phyloP scores from a whole-genome alignment of 2,888 invertebrate species.

The Liodrosophila aerea region DNA sequence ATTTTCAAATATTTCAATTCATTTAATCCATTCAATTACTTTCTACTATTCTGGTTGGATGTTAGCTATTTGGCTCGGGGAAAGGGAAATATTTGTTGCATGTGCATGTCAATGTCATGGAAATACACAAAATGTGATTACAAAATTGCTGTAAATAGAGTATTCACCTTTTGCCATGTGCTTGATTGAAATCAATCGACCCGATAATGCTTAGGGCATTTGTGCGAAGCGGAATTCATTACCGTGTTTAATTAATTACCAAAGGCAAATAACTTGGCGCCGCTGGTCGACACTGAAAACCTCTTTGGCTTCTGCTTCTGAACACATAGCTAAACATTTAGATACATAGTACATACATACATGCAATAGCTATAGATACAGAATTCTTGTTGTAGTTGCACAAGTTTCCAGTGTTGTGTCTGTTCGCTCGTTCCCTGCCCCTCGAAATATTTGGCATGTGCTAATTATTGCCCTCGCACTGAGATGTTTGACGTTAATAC shows the following conservation, averaged over 20 bases:
- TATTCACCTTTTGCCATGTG: too few species aligned
- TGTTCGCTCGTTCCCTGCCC: neutral
- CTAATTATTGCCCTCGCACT: slow-evolving; percentile 50
- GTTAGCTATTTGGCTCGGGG: too few species aligned
- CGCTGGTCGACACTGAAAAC: slow-evolving; percentile 47
- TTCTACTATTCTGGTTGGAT: too few species aligned
- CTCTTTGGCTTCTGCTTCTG: slow-evolving; percentile 32
- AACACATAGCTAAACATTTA: slow-evolving; percentile 23
- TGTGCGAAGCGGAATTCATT: slow-evolving; percentile 32
- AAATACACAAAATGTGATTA: too few species aligned
- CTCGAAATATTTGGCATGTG: slow-evolving; percentile 42
- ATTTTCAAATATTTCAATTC: too few species aligned
- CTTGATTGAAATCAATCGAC: neutral
- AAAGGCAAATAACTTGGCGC: slow-evolving; percentile 39
- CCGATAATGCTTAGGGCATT: slow-evolving; percentile 1
- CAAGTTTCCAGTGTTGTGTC: too few species aligned
- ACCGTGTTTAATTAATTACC: slow-evolving; percentile 57
- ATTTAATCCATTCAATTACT: too few species aligned
- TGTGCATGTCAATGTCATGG: too few species aligned
- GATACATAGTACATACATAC: slow-evolving; percentile 1
- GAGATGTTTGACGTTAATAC: slow-evolving; percentile 13
- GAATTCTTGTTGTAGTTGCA: slow-evolving; percentile 21
- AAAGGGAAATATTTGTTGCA: too few species aligned
- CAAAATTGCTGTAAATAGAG: too few species aligned
- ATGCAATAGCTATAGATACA: slow-evolving; percentile 9